Evolutionary conservation across 2,113 vertebrate species (phyloP).

Genomic region (Todiramphus chloris): DNA sequence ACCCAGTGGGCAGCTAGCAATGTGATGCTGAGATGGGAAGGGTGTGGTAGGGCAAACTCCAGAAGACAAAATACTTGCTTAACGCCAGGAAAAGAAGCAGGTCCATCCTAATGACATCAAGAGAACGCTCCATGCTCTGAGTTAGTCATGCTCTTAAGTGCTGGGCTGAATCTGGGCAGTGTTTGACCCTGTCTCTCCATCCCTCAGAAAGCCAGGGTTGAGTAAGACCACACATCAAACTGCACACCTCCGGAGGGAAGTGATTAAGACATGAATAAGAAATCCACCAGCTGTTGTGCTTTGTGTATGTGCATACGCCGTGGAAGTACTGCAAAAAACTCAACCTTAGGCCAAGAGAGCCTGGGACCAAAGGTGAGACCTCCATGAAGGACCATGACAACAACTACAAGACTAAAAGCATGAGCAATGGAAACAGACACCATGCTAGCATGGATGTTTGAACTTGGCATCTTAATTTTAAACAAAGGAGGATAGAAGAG

Average conservation of each 20-base stretch:
- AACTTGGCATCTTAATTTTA: constrained; percentile 22
- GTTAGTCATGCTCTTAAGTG: constrained; percentile 25
- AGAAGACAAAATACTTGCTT: neutral
- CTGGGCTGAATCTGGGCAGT: neutral
- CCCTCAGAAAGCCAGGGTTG: constrained; percentile 16
- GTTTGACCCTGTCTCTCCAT: constrained; percentile 25
- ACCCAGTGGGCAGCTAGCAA: neutral
- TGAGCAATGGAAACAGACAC: constrained; percentile 25
- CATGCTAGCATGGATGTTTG: neutral
- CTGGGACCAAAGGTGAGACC: constrained; percentile 55
- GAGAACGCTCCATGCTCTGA: neutral
- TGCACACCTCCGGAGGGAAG: constrained; percentile 43
- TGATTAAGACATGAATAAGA: constrained; percentile 70
- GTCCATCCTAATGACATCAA: neutral
- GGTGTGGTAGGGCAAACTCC: constrained; percentile 19
- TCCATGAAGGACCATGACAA: constrained; percentile 49
- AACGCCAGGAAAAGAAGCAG: constrained; percentile 17
- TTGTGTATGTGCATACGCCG: neutral
- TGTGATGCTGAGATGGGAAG: constrained; percentile 5
- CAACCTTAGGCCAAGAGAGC: constrained; percentile 1
- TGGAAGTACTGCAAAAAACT: constrained; percentile 2
- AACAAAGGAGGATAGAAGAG: neutral
- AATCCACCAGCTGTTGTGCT: constrained; percentile 49
- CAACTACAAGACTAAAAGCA: constrained; percentile 6
- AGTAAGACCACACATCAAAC: constrained; percentile 64